Base-by-base conservation (phyloP, 2,113 vertebrate species). In the Misgurnus anguillicaudatus region DNA sequence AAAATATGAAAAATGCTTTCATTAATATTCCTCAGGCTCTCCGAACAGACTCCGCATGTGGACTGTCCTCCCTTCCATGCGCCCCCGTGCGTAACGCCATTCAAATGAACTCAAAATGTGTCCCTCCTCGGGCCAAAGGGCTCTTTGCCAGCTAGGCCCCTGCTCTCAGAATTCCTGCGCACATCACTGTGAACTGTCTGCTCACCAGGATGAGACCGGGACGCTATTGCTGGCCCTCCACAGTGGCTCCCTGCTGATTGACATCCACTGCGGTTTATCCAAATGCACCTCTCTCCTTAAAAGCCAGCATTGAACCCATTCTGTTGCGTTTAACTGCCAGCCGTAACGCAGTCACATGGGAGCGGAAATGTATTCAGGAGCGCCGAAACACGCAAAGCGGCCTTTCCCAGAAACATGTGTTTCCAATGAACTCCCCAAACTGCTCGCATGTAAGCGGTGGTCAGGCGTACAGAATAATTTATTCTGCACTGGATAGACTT, bases 391-490 rank as follows among this genome's bases (percentile, higher is more conserved):
- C 69, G 77, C 82, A 51, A 57, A 64, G 66, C 72, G 9, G 62
- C 78, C 81, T 77, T 47, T 61, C 61, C 62, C 76, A 73, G 60
- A 79, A 70, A 88, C 90, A 91, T 91, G 87, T 91, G 89, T 89
- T 91, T 90, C 82, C 68, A 91, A 90, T 93, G 82, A 87, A 87
- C 68, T 80, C 24, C 24, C 51, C 72, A 78, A 74, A 67, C 51
- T 63, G 79, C 75, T 58, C 41, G 83, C 83, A 86, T 81, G 84
- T 77, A 85, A 86, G 85, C 77, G 78, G 83, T 85, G 85, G 85
- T 89, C 86, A 88, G 86, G 83, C 86, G 77, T 87, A 86, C 88
- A 88, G 88, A 71, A 83, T 90, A 86, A 89, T 89, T 64, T 45
- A 47, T 72, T 80, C 78, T 77, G 77, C 79, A 73, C 68, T 80